Percentiles rank a stretch among this genome's conserved stretches.
These are phyloP conservation scores for Nymphalis io DNA, from an alignment of 1,140 invertebrate genomes.

Conservation along the genomic window DNA sequence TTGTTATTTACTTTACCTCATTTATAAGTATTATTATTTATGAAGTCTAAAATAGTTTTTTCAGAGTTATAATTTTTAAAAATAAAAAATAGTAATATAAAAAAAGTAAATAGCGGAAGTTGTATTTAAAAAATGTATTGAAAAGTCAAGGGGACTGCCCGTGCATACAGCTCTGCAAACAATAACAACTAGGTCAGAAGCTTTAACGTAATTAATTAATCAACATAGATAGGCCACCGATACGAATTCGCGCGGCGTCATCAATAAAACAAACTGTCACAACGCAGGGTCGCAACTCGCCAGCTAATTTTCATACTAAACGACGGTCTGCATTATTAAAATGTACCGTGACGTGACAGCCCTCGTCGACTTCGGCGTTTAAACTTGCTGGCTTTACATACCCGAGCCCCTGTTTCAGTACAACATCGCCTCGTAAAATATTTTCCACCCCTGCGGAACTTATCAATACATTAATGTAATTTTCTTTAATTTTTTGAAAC, in stretches of 20 bases:
- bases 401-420: constrained; percentile 39
- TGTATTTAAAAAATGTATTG: background rate
- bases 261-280: constrained; percentile 62
- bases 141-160: background rate
- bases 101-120: background rate
- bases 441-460: constrained; percentile 24
- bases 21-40: no score
- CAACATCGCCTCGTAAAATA: constrained; percentile 40
- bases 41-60: no score
- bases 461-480: constrained; percentile 46
- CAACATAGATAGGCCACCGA: constrained; percentile 2
- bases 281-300: constrained; percentile 46
- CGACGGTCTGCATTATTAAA: constrained; percentile 77
- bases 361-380: constrained; percentile 57
- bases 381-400: constrained; percentile 53
- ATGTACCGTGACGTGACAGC: constrained; percentile 64
- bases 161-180: background rate
- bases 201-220: constrained; percentile 16
- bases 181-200: background rate
- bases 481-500: constrained; percentile 30
- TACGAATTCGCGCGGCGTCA: constrained; percentile 31
- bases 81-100: no score
- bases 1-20: no score
- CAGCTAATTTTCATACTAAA: constrained; percentile 78
- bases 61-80: no score